Evolutionary conservation across 2,797 vertebrate species (phyloP).

Genomic region (Melanotaenia pygmaea): DNA sequence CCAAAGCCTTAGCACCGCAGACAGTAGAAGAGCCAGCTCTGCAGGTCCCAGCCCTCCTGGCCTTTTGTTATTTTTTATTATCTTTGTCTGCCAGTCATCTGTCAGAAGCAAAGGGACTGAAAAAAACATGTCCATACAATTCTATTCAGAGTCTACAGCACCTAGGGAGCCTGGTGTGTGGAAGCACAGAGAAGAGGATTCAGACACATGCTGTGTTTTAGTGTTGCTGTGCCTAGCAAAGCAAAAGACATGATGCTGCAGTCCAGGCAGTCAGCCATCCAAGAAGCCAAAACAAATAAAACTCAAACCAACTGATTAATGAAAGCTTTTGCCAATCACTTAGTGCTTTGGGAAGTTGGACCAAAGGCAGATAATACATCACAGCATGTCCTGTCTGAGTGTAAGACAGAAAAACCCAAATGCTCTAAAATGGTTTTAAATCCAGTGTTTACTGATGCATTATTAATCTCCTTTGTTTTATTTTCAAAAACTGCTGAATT

Average conservation of each 20-base stretch:
- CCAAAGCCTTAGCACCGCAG: slow-evolving; percentile 68
- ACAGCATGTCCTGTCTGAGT: slow-evolving; percentile 51
- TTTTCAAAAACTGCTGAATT: slow-evolving; percentile 41
- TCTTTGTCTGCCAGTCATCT: slow-evolving; percentile 80
- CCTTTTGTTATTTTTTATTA: slow-evolving; percentile 76
- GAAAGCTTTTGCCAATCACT: slow-evolving; percentile 67
- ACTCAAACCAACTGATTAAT: slow-evolving; percentile 69
- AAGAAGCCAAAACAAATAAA: slow-evolving; percentile 76
- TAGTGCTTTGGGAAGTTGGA: slow-evolving; percentile 58
- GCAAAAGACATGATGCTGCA: slow-evolving; percentile 76
- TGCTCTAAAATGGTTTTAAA: slow-evolving; percentile 41
- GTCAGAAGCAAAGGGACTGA: slow-evolving; percentile 69
- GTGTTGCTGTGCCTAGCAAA: slow-evolving; percentile 72
- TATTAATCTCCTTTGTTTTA: slow-evolving; percentile 46
- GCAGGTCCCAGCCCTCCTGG: slow-evolving; percentile 74
- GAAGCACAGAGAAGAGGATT: slow-evolving; percentile 69
- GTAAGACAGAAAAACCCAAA: slow-evolving; percentile 38
- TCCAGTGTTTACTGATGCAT: slow-evolving; percentile 39
- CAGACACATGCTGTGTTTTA: slow-evolving; percentile 72
- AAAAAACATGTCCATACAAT: slow-evolving; percentile 60
- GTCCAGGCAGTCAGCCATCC: slow-evolving; percentile 73
- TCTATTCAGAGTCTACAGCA: slow-evolving; percentile 69
- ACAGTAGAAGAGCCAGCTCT: slow-evolving; percentile 72
- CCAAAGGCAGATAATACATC: slow-evolving; percentile 65
- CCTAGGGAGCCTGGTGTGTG: slow-evolving; percentile 65